Conservation (phyloP, 2,888 invertebrate genomes). For the Zhuqinia jingwanae region DNA sequence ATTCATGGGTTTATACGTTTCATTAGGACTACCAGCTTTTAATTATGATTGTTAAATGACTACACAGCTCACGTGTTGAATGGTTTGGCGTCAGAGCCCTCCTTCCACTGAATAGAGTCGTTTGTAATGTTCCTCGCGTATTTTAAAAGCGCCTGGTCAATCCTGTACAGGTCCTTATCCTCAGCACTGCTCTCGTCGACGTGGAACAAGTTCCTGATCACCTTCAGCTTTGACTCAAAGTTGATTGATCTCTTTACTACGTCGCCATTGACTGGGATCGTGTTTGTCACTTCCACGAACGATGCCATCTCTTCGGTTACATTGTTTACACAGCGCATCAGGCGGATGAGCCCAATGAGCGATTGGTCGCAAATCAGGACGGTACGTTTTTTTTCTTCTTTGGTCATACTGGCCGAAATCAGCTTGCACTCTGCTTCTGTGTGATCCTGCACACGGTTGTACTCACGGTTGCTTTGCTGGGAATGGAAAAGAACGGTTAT, state of each 20-base stretch:
- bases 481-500: too few species aligned
- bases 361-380: neutral
- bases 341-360: neutral
- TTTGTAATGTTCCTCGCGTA: conserved; percentile 12
- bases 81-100: too few species aligned
- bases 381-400: neutral
- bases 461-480: too few species aligned
- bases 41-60: neutral
- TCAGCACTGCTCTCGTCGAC: neutral
- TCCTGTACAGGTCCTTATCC: neutral
- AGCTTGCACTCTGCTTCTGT: neutral
- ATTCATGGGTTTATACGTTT: too few species aligned
- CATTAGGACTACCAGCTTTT: neutral
- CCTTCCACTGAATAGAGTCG: neutral
- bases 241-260: too few species aligned
- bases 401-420: neutral
- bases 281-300: neutral
- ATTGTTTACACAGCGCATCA: neutral
- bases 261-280: too few species aligned
- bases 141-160: neutral
- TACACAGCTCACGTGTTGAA: neutral
- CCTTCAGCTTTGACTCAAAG: neutral
- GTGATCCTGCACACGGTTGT: neutral
- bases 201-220: neutral
- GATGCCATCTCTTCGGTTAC: neutral